These are phyloP conservation scores for Euwallacea fornicatus DNA, from an alignment of 1,140 invertebrate species.

Conservation along the genomic window DNA sequence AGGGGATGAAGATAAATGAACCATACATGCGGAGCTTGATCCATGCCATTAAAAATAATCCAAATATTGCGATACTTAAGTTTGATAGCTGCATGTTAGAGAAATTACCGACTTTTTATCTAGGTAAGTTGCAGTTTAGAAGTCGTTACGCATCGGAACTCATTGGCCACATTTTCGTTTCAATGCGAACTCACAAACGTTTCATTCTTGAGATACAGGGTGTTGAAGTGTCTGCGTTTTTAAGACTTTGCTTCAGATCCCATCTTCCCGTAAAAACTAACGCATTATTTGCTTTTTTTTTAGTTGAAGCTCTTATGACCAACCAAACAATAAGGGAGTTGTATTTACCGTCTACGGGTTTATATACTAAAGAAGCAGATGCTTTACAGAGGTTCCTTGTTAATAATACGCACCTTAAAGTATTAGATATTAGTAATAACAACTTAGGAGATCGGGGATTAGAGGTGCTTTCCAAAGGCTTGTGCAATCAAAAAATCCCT, in stretches of 20 bases:
- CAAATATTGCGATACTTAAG: constrained; percentile 44
- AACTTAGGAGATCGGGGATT: constrained; percentile 50
- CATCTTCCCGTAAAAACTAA: too few relatives aligned
- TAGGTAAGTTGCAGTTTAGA: constrained; percentile 43
- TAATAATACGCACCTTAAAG: constrained; percentile 46
- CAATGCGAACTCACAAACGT: too few relatives aligned
- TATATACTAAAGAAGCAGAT: constrained; percentile 51
- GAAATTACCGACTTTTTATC: constrained; percentile 45
- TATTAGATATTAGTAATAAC: constrained; percentile 52
- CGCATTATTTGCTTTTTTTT: background rate
- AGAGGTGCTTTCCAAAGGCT: constrained; percentile 46
- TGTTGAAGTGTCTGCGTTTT: too few relatives aligned
- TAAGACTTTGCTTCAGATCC: too few relatives aligned
- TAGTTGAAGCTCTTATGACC: constrained; percentile 47
- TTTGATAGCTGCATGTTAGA: constrained; percentile 47
- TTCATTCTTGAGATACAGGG: too few relatives aligned
- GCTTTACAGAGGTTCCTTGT: constrained; percentile 44
- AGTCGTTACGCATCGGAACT: too few relatives aligned
- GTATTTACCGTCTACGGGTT: constrained; percentile 47
- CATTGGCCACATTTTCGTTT: too few relatives aligned
- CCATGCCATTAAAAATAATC: constrained; percentile 42
- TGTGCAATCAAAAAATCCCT: constrained; percentile 41
- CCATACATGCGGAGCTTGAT: constrained; percentile 45
- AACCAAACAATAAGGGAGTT: constrained; percentile 47
- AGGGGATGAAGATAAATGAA: constrained; percentile 46